Base-by-base conservation (phyloP, 2,113 vertebrate genomes). In the Takifugu bimaculatus region DNA sequence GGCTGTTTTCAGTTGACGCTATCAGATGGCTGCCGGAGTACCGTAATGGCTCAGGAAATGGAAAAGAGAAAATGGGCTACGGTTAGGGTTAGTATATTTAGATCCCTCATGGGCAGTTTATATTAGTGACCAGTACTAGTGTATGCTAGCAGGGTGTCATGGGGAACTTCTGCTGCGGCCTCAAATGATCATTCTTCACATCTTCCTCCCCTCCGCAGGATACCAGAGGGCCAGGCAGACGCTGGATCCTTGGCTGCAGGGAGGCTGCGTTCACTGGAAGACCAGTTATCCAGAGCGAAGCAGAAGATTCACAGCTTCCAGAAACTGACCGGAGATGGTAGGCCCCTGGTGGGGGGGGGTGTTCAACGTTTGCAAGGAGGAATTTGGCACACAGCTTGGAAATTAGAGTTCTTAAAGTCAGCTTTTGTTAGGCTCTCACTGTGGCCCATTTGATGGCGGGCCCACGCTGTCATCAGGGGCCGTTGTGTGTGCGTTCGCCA, bases 221-320 rank as follows among this genome's bases (percentile, higher is more conserved):
- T 98, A 92, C 95, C 96, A 73, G 96, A 99, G 88, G 95, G 95
- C 69, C 94, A 96, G 63, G 82, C 93, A 63, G 96, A 96, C 57
- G 93, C 91, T 32, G 94, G 93, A 12, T 88, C 91, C 14, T 87
- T 94, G 60, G 94, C 94, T 57, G 92, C 91, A 52, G 94, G 94
- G 87, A 92, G 93, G 74, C 89, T 99, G 67, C 95, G 93, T 78
- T 91, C 93, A 82, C 91, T 99, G 91, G 95, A 97, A 82, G 95
- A 96, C 55, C 95, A 98, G 86, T 93, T 99, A 72, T 86, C 92
- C 87, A 92, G 93, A 91, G 96, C 96, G 91, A 98, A 98, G 90
- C 94, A 96, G 90, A 94, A 99, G 91, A 96, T 99, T 88, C 93
- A 95, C 90, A 96, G 89, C 88, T 96, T 93, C 77, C 96, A 96